Evolutionary conservation across 2,888 invertebrate species (phyloP), one percentile per base, ranked within the genome.

Genomic region (Phymatocera aterrima): DNA sequence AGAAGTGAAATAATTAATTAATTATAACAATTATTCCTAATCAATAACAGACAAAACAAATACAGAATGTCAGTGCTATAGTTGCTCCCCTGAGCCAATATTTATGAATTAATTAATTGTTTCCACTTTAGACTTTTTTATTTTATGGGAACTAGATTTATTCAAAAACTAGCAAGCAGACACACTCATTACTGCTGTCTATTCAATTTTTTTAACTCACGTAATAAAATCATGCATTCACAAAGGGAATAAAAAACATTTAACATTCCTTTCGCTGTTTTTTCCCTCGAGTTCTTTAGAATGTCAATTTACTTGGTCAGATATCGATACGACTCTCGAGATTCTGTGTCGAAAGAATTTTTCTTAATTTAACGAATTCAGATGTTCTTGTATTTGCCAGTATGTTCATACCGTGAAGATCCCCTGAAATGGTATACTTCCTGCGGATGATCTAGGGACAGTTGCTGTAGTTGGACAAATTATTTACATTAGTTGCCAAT

Each of bases 1-100:
- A 97, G 91, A 97, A 97, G 93, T 96, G 92, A 93, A 87, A 79
- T 80, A 72, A 79, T 78, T 37, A 34, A 87, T 79, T 80, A 72
- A 79, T 78, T 37, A 34, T 24, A 6, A 1, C 6, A n/a, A 72
- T 48, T 60, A 18, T 64, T 64, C 37, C 34, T n/a, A n/a, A 64
- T 18, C 68, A 21, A 34, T 78, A 48, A 74, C n/a, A n/a, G n/a
- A n/a, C n/a, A n/a, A n/a, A n/a, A n/a, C n/a, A 18, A 83, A 68
- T 61, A 61, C 81, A 81, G 77, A 83, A 80, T 79, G 80, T 37
- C 70, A 28, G 70, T 37, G 51, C 51, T 61, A n/a, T 77, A 48
- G 37, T 37, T 43, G 75, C 60, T 75, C 75, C 28, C 75, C 60
- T 60, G 75, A 57, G 75, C 75, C 75, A 60, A 40, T 75, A 57